Evolutionary conservation across 2,888 invertebrate genomes (phyloP).

Genomic region (Scaeva pyrastri): DNA sequence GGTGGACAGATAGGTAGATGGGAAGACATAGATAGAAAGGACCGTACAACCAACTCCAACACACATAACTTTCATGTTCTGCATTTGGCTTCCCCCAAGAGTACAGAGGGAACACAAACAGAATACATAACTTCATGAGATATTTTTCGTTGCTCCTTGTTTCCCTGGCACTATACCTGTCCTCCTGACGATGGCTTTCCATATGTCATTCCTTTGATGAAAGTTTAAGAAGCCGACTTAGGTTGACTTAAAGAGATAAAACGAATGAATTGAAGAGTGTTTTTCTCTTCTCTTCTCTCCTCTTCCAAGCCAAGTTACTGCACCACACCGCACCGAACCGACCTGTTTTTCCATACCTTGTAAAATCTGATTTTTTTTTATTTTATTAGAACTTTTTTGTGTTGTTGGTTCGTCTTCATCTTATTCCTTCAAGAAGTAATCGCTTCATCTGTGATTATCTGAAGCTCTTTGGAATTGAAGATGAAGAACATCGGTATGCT

Average conservation of each 20-base stretch:
- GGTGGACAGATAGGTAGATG: neutral
- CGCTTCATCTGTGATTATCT: conserved; percentile 50
- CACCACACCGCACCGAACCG: neutral
- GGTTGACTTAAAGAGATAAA: conserved; percentile 67
- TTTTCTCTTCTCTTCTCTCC: conserved; percentile 16
- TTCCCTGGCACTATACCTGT: neutral
- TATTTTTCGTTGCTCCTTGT: conserved; percentile 33
- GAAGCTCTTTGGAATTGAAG: conserved; percentile 28
- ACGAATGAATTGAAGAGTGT: conserved; percentile 66
- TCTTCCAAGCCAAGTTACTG: neutral
- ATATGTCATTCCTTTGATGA: conserved; percentile 64
- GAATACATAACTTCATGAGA: conserved; percentile 72
- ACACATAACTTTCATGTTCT: conserved; percentile 46
- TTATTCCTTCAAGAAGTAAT: conserved; percentile 48
- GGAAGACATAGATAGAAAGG: neutral
- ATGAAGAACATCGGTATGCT: conserved; percentile 48
- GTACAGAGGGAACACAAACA: conserved; percentile 48
- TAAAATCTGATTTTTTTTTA: conserved; percentile 36
- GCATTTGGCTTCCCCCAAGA: conserved; percentile 52
- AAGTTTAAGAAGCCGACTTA: conserved; percentile 63
- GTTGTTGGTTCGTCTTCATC: conserved; percentile 9
- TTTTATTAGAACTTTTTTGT: neutral
- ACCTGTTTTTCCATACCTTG: conserved; percentile 35
- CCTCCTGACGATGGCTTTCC: conserved; percentile 20
- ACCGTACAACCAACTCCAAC: neutral